phyloP scores from a whole-genome alignment of 1,140 invertebrate species.

The Bactericera cockerelli region DNA sequence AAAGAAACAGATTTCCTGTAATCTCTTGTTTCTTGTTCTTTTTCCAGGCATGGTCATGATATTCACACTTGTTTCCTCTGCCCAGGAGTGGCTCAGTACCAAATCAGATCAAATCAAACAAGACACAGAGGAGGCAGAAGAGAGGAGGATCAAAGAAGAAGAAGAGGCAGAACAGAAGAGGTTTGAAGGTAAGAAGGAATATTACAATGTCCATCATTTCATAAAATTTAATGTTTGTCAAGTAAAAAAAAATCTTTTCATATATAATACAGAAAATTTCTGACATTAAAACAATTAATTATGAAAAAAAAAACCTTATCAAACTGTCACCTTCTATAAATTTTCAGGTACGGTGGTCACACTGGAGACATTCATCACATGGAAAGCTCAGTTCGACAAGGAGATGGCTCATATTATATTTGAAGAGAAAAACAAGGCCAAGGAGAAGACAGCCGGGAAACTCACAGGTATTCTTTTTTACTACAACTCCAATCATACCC shows the following conservation, averaged over 20 bases:
- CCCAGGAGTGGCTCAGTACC: slow-evolving; percentile 81
- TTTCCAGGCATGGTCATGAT: slow-evolving; percentile 79
- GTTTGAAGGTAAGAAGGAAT: slow-evolving; percentile 31
- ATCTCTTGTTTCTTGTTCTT: neutral
- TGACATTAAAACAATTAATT: too few species aligned
- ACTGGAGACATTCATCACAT: slow-evolving; percentile 88
- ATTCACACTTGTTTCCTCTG: slow-evolving; percentile 82
- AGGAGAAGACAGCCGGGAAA: slow-evolving; percentile 46
- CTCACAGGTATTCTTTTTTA: too few species aligned
- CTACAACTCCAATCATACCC: too few species aligned
- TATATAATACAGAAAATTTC: too few species aligned
- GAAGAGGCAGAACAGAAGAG: slow-evolving; percentile 63
- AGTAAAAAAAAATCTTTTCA: too few species aligned
- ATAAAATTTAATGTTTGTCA: too few species aligned
- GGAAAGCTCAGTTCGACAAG: slow-evolving; percentile 87
- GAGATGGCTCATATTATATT: slow-evolving; percentile 52
- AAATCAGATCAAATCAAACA: slow-evolving; percentile 63
- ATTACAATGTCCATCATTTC: neutral
- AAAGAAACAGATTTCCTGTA: too few species aligned
- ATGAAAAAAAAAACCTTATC: too few species aligned
- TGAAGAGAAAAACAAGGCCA: slow-evolving; percentile 51
- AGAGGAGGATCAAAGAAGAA: slow-evolving; percentile 49
- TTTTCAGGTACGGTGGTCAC: slow-evolving; percentile 88
- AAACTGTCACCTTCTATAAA: too few species aligned
- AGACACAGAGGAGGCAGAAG: slow-evolving; percentile 48